Evolutionary conservation across 2,113 vertebrate genomes (phyloP).

Genomic region (Xenopus borealis): DNA sequence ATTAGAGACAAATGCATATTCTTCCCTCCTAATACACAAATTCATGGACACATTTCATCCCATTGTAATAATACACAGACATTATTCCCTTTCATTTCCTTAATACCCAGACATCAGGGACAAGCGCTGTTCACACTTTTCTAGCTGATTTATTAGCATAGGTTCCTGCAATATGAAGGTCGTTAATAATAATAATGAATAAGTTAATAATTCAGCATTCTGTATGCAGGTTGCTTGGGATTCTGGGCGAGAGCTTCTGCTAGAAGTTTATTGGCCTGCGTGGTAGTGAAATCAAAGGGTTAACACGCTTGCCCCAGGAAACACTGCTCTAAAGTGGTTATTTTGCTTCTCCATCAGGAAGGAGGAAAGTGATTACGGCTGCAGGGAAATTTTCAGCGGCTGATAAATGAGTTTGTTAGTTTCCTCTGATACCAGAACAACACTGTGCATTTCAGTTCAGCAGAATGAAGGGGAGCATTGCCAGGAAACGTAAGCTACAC

Average conservation of each 20-base stretch:
- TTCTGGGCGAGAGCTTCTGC: neutral
- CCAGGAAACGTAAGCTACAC: neutral
- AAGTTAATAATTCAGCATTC: conserved; percentile 18
- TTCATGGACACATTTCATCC: neutral
- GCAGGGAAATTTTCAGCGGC: conserved; percentile 21
- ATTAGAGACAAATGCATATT: neutral
- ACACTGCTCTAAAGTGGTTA: conserved; percentile 18
- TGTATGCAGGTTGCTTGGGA: neutral
- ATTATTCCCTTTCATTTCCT: neutral
- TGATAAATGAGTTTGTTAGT: conserved; percentile 37
- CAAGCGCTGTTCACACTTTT: neutral
- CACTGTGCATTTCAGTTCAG: conserved; percentile 1
- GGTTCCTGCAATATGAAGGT: neutral
- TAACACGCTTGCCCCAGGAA: conserved; percentile 18
- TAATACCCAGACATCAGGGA: conserved; percentile 10
- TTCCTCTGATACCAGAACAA: conserved; percentile 27
- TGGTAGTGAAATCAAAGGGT: conserved; percentile 1
- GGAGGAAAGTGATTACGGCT: conserved; percentile 28
- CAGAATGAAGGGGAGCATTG: neutral
- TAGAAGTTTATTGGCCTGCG: neutral
- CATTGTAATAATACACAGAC: neutral
- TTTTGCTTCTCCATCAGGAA: conserved; percentile 28
- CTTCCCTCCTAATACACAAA: neutral
- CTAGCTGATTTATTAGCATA: neutral
- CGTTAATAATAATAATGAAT: conserved; percentile 25